These are phyloP conservation scores for Gadopsis bispinosus DNA, from an alignment of 2,797 vertebrate species.

Conservation along the genomic window DNA sequence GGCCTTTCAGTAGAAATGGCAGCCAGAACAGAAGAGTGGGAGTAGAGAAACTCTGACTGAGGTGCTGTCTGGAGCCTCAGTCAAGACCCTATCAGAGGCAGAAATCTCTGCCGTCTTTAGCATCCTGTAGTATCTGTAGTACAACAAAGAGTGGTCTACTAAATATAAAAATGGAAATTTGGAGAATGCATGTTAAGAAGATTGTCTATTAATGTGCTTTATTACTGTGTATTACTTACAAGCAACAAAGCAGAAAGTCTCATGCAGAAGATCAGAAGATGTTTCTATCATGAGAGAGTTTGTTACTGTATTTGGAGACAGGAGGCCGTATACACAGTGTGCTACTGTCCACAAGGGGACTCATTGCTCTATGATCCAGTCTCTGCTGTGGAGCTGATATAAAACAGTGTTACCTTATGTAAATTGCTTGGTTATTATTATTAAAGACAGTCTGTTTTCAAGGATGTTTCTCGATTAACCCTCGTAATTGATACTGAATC, in stretches of 20 bases:
- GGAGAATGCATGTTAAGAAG: neutral
- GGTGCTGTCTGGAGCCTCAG: constrained; percentile 75
- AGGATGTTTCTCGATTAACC: constrained; percentile 7
- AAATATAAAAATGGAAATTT: neutral
- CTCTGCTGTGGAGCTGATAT: constrained; percentile 23
- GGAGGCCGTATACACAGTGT: neutral
- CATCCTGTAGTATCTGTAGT: constrained; percentile 44
- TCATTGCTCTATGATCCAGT: constrained; percentile 52
- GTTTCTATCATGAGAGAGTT: neutral
- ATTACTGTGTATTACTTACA: constrained; percentile 1
- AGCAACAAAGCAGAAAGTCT: neutral
- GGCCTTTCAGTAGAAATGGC: constrained; percentile 60
- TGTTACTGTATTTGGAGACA: constrained; percentile 10
- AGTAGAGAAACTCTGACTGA: constrained; percentile 75
- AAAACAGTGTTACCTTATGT: constrained; percentile 25
- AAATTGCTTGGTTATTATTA: constrained; percentile 32
- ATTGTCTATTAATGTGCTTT: constrained; percentile 1
- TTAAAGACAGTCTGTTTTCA: constrained; percentile 13
- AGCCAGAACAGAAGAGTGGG: constrained; percentile 76
- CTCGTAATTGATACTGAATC: constrained; percentile 27
- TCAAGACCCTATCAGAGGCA: constrained; percentile 69
- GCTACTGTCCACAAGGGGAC: constrained; percentile 52
- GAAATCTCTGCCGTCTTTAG: constrained; percentile 33
- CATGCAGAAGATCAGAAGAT: neutral
- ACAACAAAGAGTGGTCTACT: constrained; percentile 19